Conservation (phyloP, 2,888 invertebrate species). For the Apomyelois bistriatella region DNA sequence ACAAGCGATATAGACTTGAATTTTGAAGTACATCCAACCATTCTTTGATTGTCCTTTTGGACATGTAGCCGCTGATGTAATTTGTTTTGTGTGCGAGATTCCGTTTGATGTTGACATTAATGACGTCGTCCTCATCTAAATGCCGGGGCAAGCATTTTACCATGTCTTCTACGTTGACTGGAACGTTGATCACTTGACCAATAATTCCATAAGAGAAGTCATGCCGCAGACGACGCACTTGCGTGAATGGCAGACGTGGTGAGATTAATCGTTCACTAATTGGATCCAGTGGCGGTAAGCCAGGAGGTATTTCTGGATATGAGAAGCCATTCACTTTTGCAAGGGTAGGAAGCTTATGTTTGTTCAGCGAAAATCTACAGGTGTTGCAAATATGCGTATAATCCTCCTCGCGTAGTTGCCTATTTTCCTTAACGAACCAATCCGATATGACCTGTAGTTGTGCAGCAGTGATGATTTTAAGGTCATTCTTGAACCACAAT, state of each 20-base stretch:
- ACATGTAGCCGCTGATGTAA: constrained; percentile 31
- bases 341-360: constrained; percentile 32
- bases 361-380: constrained; percentile 32
- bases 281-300: constrained; percentile 36
- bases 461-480: too few relatives aligned
- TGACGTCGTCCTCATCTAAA: constrained; percentile 38
- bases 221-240: constrained; percentile 28
- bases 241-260: constrained; percentile 42
- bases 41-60: constrained; percentile 18
- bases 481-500: too few relatives aligned
- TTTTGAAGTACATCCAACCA: background rate
- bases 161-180: constrained; percentile 35
- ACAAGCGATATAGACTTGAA: background rate
- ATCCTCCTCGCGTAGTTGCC: too few relatives aligned
- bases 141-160: constrained; percentile 39
- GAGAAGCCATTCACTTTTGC: constrained; percentile 40
- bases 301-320: constrained; percentile 37
- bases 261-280: constrained; percentile 42
- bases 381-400: constrained; percentile 25
- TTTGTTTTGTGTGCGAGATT: constrained; percentile 37
- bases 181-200: constrained; percentile 51
- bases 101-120: constrained; percentile 40
- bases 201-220: constrained; percentile 29
- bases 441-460: too few relatives aligned
- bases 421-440: too few relatives aligned